phyloP scores from a whole-genome alignment of 2,797 vertebrate species.

The Anguilla megastoma region DNA sequence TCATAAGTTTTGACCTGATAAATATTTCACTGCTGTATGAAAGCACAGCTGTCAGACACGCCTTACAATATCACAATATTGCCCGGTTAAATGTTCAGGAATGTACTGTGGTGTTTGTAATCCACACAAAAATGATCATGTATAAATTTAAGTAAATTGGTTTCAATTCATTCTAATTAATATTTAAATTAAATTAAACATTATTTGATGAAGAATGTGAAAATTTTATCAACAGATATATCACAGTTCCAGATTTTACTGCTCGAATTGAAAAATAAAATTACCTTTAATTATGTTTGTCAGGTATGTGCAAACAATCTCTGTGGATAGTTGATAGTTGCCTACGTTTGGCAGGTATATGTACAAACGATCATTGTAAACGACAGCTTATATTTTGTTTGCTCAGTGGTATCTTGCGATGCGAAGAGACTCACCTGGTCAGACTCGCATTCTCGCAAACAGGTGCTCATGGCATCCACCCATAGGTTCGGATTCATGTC shows the following conservation, averaged over 20 bases:
- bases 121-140: background rate
- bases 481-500: constrained; percentile 98
- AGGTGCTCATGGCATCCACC: constrained; percentile 99
- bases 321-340: background rate
- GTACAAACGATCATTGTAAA: background rate
- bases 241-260: background rate
- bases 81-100: too few relatives aligned
- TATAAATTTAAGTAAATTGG: background rate
- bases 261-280: background rate
- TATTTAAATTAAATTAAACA: background rate
- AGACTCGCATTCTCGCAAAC: constrained; percentile 86
- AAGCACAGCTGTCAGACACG: constrained; percentile 1
- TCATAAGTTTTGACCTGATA: background rate
- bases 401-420: background rate
- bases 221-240: background rate
- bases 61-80: background rate
- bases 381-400: background rate
- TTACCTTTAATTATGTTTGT: background rate
- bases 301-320: background rate
- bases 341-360: background rate
- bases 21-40: background rate
- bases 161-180: background rate
- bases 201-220: background rate
- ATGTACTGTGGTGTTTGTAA: too few relatives aligned
- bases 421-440: constrained; percentile 82